These are phyloP conservation scores for Papilio dardanus DNA, from an alignment of 1,140 invertebrate species.

Conservation along the genomic window DNA sequence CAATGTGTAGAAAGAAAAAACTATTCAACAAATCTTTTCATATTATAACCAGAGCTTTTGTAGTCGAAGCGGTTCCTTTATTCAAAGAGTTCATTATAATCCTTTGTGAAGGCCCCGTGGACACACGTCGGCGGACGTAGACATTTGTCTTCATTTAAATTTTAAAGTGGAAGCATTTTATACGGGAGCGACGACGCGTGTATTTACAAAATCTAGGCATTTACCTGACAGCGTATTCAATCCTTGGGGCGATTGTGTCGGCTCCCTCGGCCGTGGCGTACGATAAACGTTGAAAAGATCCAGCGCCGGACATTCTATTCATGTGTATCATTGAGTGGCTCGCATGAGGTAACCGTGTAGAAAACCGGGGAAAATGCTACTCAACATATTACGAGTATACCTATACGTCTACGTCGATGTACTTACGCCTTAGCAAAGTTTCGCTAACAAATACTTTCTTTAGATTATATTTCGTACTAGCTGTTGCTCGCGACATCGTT, in stretches of 20 bases:
- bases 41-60: conserved; percentile 31
- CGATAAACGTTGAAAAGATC: conserved; percentile 58
- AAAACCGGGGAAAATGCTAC: conserved; percentile 43
- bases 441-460: not conserved
- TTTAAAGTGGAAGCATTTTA: conserved; percentile 50
- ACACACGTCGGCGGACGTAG: conserved; percentile 39
- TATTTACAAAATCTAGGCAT: conserved; percentile 48
- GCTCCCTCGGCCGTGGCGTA: conserved; percentile 51
- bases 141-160: conserved; percentile 39
- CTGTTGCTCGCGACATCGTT: too few species aligned
- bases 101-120: conserved; percentile 35
- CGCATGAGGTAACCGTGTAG: conserved; percentile 48
- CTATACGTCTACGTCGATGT: not conserved
- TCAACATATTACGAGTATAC: not conserved
- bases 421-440: not conserved
- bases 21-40: conserved; percentile 22
- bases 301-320: conserved; percentile 58
- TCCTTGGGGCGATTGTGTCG: conserved; percentile 47
- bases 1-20: not conserved
- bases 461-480: too few species aligned
- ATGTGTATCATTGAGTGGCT: conserved; percentile 55
- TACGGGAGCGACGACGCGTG: conserved; percentile 37
- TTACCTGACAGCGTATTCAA: conserved; percentile 50
- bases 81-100: conserved; percentile 40
- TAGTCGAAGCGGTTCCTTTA: conserved; percentile 35